Conservation (phyloP, 2,888 invertebrate genomes). For the Melikaiella ostensackeni region DNA sequence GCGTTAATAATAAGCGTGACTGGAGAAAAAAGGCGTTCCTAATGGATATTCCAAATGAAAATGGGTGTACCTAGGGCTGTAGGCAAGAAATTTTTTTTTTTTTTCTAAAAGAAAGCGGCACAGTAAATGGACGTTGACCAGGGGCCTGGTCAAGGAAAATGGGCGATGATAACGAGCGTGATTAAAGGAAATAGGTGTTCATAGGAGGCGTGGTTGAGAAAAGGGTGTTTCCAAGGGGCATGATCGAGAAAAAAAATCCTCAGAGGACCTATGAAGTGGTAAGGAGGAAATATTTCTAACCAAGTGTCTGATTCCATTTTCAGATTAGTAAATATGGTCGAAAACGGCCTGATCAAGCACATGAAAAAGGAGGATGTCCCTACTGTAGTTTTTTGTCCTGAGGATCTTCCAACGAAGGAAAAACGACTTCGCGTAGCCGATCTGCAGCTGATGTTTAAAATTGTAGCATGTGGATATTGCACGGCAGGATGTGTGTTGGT, state of each 20-base stretch:
- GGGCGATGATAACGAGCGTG: too few species aligned
- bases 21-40: too few species aligned
- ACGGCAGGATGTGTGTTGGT: constrained; percentile 75
- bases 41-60: too few species aligned
- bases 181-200: too few species aligned
- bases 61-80: too few species aligned
- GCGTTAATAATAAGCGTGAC: too few species aligned
- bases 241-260: not conserved
- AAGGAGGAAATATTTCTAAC: not conserved
- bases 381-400: constrained; percentile 87
- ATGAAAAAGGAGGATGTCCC: constrained; percentile 83
- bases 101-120: too few species aligned
- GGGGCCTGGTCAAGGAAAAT: too few species aligned
- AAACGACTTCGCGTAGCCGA: constrained; percentile 87
- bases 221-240: too few species aligned
- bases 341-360: constrained; percentile 87
- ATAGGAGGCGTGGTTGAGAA: too few species aligned
- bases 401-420: constrained; percentile 89
- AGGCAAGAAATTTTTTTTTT: too few species aligned
- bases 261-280: not conserved
- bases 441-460: constrained; percentile 87
- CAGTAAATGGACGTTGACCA: too few species aligned
- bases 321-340: constrained; percentile 84
- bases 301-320: constrained; percentile 55
- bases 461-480: constrained; percentile 78